A percentile compares a stretch with the other conserved stretches of the same genome.
Conservation (phyloP, 2,113 vertebrate species). For the Trogon surrucura region DNA sequence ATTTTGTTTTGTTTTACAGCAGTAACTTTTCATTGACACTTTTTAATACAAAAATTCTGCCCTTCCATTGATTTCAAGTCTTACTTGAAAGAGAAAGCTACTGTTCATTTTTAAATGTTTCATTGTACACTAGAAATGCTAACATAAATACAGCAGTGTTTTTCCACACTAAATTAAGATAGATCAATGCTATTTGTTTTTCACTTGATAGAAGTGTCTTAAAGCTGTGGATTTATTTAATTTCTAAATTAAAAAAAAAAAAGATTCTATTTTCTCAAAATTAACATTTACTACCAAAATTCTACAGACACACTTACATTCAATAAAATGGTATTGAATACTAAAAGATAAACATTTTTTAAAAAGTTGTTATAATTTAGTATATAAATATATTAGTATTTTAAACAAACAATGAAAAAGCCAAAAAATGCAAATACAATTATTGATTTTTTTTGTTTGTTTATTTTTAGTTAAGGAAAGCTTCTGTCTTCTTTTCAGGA, state of each 20-base stretch:
- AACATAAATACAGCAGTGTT: constrained; percentile 42
- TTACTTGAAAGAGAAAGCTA: constrained; percentile 42
- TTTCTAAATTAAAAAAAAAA: neutral
- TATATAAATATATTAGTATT: neutral
- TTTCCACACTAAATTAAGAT: constrained; percentile 30
- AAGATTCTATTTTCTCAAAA: neutral
- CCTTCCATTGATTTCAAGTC: constrained; percentile 30
- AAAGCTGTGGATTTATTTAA: neutral
- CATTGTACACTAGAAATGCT: constrained; percentile 34
- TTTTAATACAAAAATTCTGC: constrained; percentile 59
- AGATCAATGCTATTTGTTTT: constrained; percentile 52
- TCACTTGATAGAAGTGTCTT: neutral
- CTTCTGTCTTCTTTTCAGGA: neutral
- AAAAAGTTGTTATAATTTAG: neutral
- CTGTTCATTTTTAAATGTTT: constrained; percentile 61
- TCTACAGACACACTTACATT: neutral
- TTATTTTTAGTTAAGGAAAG: neutral
- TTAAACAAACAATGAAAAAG: neutral
- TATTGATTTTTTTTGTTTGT: neutral
- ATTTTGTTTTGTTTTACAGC: constrained; percentile 66
- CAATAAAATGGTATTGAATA: neutral
- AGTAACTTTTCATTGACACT: constrained; percentile 49
- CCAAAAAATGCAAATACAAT: neutral
- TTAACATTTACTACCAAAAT: neutral
- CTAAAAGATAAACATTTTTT: neutral